Evolutionary conservation across 2,888 invertebrate genomes (phyloP).

Genomic region (Drosophila paramelanica): DNA sequence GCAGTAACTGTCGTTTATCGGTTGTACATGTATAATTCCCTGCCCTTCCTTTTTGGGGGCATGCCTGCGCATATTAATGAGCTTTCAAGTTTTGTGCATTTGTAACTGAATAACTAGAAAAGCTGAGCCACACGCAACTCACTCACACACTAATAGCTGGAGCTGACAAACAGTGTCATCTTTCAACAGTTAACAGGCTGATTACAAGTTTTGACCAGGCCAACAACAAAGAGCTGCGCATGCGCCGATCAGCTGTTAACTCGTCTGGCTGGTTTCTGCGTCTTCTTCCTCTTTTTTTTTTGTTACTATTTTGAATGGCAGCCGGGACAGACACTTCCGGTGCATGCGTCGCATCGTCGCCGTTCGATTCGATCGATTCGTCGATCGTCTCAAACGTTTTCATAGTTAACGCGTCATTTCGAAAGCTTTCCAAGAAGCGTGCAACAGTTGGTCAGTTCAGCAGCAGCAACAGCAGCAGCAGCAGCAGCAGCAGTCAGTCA

Average conservation of each 20-base stretch:
- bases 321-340: constrained; percentile 38
- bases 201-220: constrained; percentile 21
- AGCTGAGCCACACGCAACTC: constrained; percentile 15
- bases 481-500: constrained; percentile 15
- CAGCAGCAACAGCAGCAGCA: constrained; percentile 2
- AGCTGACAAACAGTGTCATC: constrained; percentile 43
- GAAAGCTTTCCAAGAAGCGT: constrained; percentile 69
- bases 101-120: constrained; percentile 60
- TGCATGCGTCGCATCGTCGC: constrained; percentile 33
- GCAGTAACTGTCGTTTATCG: constrained; percentile 36
- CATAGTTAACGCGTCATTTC: constrained; percentile 60
- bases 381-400: constrained; percentile 46
- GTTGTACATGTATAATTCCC: constrained; percentile 13
- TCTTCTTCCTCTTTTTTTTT: background rate
- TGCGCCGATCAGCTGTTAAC: constrained; percentile 12
- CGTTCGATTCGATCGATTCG: constrained; percentile 29
- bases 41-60: constrained; percentile 11
- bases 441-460: constrained; percentile 55
- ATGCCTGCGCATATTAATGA: constrained; percentile 68
- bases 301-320: constrained; percentile 41
- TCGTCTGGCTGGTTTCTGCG: constrained; percentile 5
- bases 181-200: constrained; percentile 46
- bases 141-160: constrained; percentile 16
- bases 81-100: constrained; percentile 38
- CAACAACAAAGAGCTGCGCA: constrained; percentile 26